Conservation (phyloP, 2,797 vertebrate species). For the Anabacerthia variegaticeps region DNA sequence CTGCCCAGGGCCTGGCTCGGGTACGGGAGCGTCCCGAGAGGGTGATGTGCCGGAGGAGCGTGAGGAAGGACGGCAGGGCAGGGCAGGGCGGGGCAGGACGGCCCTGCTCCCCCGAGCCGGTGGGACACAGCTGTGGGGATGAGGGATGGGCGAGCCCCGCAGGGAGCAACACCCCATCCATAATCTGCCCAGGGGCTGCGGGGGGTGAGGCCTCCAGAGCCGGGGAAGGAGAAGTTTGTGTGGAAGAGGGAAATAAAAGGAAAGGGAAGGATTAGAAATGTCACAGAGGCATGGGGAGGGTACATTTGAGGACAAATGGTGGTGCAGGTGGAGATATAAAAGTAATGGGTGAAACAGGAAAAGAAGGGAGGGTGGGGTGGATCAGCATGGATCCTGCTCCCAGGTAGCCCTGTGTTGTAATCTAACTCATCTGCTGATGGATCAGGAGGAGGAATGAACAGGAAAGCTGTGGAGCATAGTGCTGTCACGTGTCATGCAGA, state of each 20-base stretch:
- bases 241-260: background rate
- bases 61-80: background rate
- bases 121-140: background rate
- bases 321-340: background rate
- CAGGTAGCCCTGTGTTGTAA: background rate
- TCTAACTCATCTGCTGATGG: background rate
- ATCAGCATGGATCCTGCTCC: background rate
- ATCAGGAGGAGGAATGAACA: background rate
- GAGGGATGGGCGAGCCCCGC: too few species aligned
- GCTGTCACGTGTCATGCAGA: background rate
- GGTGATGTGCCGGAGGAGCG: background rate
- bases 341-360: background rate
- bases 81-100: background rate
- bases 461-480: background rate
- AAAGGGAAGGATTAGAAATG: background rate
- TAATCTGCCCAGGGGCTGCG: background rate
- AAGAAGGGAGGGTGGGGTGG: background rate
- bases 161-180: accelerated
- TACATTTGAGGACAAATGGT: accelerated
- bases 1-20: background rate
- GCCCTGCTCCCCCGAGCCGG: background rate
- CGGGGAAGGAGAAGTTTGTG: background rate
- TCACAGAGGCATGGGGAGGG: background rate
- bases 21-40: background rate
- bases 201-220: background rate